Conservation (phyloP, 2,797 vertebrate species). For the Neosilurus mollespiculum region DNA sequence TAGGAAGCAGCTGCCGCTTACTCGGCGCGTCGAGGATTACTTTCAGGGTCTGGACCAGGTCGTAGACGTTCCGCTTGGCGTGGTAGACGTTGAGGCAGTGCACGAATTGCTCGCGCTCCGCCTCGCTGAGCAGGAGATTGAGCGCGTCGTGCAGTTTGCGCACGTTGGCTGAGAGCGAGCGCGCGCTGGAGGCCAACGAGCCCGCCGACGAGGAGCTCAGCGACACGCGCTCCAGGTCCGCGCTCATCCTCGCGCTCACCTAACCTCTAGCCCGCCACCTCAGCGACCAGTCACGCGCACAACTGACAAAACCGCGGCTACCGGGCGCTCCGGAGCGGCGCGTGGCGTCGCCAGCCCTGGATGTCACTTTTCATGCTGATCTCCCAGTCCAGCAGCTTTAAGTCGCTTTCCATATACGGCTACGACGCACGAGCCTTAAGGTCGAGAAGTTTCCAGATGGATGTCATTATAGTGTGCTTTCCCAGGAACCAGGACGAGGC, state of each 20-base stretch:
- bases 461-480: background rate
- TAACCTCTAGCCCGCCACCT: conserved; percentile 46
- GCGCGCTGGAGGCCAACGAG: conserved; percentile 78
- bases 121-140: conserved; percentile 87
- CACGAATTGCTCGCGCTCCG: conserved; percentile 92
- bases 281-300: conserved; percentile 42
- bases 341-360: conserved; percentile 63
- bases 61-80: conserved; percentile 94
- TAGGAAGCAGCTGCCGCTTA: conserved; percentile 91
- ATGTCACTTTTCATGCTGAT: conserved; percentile 47
- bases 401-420: background rate
- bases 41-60: conserved; percentile 91
- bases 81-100: conserved; percentile 96
- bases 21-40: conserved; percentile 89
- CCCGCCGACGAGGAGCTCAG: conserved; percentile 76
- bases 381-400: conserved; percentile 47
- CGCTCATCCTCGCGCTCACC: conserved; percentile 75
- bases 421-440: conserved; percentile 6
- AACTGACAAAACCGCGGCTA: conserved; percentile 15
- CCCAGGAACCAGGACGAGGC: background rate
- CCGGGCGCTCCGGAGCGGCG: conserved; percentile 48
- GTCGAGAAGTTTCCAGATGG: background rate
- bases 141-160: conserved; percentile 92
- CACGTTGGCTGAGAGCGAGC: conserved; percentile 90
- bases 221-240: conserved; percentile 84